phyloP scores from a whole-genome alignment of 1,140 invertebrate genomes.

The Steinernema khuongi region DNA sequence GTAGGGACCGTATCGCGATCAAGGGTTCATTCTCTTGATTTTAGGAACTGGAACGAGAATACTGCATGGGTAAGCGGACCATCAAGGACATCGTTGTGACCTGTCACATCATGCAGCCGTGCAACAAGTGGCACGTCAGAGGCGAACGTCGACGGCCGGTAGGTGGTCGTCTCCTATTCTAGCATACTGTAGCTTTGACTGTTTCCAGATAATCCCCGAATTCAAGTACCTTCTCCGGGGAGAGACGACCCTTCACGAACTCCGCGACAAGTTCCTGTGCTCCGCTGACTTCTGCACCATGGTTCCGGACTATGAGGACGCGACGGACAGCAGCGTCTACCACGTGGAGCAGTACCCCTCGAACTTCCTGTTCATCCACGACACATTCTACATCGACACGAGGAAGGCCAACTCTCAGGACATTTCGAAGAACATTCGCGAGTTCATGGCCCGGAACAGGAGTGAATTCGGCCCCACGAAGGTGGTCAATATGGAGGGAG shows the following conservation, averaged over 20 bases:
- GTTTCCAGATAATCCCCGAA: background rate
- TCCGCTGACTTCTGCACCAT: slow-evolving; percentile 7
- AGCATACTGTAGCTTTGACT: background rate
- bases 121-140: background rate
- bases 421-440: slow-evolving; percentile 62
- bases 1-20: background rate
- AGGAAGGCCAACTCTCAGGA: slow-evolving; percentile 65
- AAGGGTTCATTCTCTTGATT: background rate
- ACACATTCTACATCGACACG: slow-evolving; percentile 73
- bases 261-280: background rate
- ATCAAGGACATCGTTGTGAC: background rate
- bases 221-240: background rate
- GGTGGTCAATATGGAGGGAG: slow-evolving; percentile 65
- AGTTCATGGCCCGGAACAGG: slow-evolving; percentile 65
- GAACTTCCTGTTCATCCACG: slow-evolving; percentile 73
- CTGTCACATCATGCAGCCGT: background rate
- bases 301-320: background rate
- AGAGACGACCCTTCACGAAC: background rate
- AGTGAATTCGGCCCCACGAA: slow-evolving; percentile 64
- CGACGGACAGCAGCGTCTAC: slow-evolving; percentile 48
- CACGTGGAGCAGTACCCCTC: slow-evolving; percentile 67
- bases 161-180: background rate
- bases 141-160: background rate
- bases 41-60: background rate
- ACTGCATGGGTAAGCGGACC: background rate